phyloP scores from a whole-genome alignment of 2,888 invertebrate species.

The Brachypterus glaber region DNA sequence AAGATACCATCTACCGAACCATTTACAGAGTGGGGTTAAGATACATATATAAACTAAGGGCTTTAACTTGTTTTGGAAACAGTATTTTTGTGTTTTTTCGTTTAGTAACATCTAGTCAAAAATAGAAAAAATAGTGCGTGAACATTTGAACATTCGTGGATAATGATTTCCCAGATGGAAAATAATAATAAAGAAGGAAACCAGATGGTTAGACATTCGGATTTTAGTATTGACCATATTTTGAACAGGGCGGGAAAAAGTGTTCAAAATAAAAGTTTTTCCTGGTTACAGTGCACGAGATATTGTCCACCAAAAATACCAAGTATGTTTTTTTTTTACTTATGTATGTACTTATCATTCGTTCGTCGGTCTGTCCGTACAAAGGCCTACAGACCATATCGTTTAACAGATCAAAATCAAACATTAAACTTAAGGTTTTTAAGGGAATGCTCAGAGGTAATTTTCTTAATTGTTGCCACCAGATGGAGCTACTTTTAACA shows the following conservation, averaged over 20 bases:
- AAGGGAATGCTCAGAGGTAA: too few relatives aligned
- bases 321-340: conserved; percentile 48
- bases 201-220: conserved; percentile 27
- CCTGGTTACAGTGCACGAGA: conserved; percentile 63
- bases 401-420: too few relatives aligned
- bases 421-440: too few relatives aligned
- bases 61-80: conserved; percentile 13
- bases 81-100: conserved; percentile 16
- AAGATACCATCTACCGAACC: conserved; percentile 28
- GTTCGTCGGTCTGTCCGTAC: too few relatives aligned
- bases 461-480: too few relatives aligned
- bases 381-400: too few relatives aligned
- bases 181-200: conserved; percentile 10
- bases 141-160: background rate
- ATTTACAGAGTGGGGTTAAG: conserved; percentile 12
- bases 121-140: conserved; percentile 7
- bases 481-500: too few relatives aligned
- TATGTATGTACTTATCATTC: too few relatives aligned
- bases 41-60: conserved; percentile 17
- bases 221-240: conserved; percentile 56
- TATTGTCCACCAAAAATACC: conserved; percentile 64
- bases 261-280: conserved; percentile 13
- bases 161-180: conserved; percentile 19
- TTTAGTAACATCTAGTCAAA: conserved; percentile 7
- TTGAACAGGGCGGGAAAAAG: conserved; percentile 44